Percentiles rank a stretch among this genome's conserved stretches.
These are phyloP conservation scores for Trinectes maculatus DNA, from an alignment of 2,113 vertebrate genomes.

Conservation along the genomic window DNA sequence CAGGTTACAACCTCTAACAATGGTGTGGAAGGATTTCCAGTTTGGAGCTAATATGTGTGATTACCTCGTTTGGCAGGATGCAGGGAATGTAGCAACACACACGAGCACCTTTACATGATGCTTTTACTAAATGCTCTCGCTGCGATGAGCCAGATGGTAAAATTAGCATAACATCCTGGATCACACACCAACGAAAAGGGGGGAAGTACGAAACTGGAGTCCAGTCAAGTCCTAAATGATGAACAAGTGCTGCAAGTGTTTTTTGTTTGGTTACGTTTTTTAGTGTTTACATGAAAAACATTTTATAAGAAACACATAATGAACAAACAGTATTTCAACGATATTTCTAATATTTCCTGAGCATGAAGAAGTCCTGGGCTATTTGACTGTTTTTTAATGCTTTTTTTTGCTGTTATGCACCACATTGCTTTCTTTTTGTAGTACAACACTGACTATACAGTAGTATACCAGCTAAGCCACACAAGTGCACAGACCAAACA, in stretches of 20 bases:
- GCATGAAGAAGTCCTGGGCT: no score
- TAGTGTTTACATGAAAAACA: no score
- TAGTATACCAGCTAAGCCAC: no score
- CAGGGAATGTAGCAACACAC: constrained; percentile 17
- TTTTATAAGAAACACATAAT: no score
- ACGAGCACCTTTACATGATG: constrained; percentile 13
- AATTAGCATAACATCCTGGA: constrained; percentile 26
- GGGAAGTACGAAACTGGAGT: constrained; percentile 2
- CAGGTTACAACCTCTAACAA: constrained; percentile 14
- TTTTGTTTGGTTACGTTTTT: neutral
- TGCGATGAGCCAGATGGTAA: constrained; percentile 1
- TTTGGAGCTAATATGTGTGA: neutral
- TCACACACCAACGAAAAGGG: constrained; percentile 5
- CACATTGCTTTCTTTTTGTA: no score
- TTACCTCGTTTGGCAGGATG: constrained; percentile 18
- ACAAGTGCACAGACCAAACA: no score
- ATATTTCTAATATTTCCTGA: no score
- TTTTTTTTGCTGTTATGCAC: no score
- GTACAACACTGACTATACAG: no score
- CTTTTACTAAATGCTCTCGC: constrained; percentile 15
- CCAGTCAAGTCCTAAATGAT: neutral
- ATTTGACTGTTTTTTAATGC: no score
- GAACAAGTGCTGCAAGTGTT: neutral
- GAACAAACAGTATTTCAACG: no score
- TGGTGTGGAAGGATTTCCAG: constrained; percentile 4